Percentiles rank a stretch among this genome's conserved stretches.
phyloP scores from a whole-genome alignment of 2,113 vertebrate species.

The Solea solea region DNA sequence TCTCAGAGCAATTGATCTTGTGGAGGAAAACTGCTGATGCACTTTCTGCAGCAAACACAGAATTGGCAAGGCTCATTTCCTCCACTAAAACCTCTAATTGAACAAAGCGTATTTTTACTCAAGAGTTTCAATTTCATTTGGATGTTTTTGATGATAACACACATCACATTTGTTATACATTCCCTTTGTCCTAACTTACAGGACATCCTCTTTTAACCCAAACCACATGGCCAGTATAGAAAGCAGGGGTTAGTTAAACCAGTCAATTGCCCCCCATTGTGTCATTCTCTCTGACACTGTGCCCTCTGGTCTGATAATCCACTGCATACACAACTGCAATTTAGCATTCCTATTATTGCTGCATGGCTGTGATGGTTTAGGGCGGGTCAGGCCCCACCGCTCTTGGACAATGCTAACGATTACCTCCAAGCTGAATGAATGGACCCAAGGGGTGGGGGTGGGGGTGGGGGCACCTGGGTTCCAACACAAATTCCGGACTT shows the following conservation, averaged over 20 bases:
- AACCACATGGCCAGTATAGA: slow-evolving; percentile 40
- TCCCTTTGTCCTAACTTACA: slow-evolving; percentile 11
- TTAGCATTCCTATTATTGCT: slow-evolving; percentile 70
- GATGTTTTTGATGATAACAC: background rate
- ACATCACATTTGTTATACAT: background rate
- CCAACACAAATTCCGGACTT: slow-evolving; percentile 5
- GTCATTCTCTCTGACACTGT: slow-evolving; percentile 44
- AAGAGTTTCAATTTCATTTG: background rate
- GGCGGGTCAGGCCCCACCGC: slow-evolving; percentile 61
- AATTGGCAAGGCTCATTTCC: slow-evolving; percentile 57
- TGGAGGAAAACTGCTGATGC: slow-evolving; percentile 60
- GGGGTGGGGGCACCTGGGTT: slow-evolving; percentile 47
- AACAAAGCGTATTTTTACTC: slow-evolving; percentile 45
- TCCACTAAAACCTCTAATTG: slow-evolving; percentile 46
- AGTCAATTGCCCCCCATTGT: slow-evolving; percentile 52
- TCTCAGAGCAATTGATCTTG: slow-evolving; percentile 60
- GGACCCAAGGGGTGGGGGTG: slow-evolving; percentile 1
- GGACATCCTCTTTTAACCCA: slow-evolving; percentile 24
- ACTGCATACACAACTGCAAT: slow-evolving; percentile 67
- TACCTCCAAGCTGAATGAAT: slow-evolving; percentile 49
- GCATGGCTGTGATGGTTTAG: slow-evolving; percentile 56
- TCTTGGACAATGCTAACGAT: slow-evolving; percentile 67
- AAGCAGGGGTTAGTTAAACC: slow-evolving; percentile 60
- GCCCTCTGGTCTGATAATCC: slow-evolving; percentile 60
- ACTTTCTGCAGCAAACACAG: slow-evolving; percentile 43